Evolutionary conservation across 2,113 vertebrate species (phyloP), one percentile per base, ranked within the genome.

Genomic region (Anser cygnoides): DNA sequence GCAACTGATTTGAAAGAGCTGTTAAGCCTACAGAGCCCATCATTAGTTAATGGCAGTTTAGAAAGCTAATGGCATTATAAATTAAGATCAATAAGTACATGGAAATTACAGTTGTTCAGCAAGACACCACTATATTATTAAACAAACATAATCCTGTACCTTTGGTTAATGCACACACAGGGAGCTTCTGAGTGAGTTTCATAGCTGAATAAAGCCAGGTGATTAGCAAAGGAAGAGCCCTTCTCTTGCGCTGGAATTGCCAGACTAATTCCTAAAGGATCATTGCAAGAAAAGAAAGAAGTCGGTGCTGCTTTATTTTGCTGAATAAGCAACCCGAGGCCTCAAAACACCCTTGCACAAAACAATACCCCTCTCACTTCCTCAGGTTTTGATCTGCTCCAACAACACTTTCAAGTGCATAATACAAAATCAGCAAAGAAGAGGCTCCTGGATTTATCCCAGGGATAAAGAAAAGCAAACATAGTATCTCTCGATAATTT

Each of bases 1-100:
- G 97, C 97, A 98, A 98, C 98, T 97, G 97, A 98, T 98, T 98
- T 98, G 97, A 98, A 98, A 98, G 97, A 97, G 97, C 98, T 97
- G 98, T 98, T 98, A 98, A 98, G 95, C 97, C 97, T 97, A 97
- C 97, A 97, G 97, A 98, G 98, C 97, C 97, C 97, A 96, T 97
- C 98, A 97, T 98, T 98, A 98, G 97, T 98, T 98, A 98, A 98
- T 97, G 97, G 98, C 97, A 98, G 97, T 98, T 98, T 98, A 98
- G 97, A 97, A 97, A 98, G 97, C 97, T 98, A 98, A 98, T 98
- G 98, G 97, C 96, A 98, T 98, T 98, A 98, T 98, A 98, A 98
- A 98, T 98, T 98, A 98, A 97, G 97, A 98, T 98, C 98, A 98
- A 98, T 98, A 98, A 98, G 97, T 97, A 98, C 97, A 98, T 97